A percentile compares a stretch with the other conserved stretches of the same genome.
Conservation (phyloP, 1,140 invertebrate genomes). For the Colletes gigas region DNA sequence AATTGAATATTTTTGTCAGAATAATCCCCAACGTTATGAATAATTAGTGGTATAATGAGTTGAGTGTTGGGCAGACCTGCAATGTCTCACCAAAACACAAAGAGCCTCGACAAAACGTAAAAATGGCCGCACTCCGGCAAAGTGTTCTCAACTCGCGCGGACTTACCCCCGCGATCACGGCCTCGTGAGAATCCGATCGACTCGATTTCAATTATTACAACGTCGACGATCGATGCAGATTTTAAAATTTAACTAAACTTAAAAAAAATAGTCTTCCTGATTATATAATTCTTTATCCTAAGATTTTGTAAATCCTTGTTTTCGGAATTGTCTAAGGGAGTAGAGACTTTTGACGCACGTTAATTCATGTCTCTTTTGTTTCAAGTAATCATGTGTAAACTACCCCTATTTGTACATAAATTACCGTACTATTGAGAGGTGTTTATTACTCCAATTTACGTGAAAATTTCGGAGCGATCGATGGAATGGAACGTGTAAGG, state of each 20-base stretch:
- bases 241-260: too few relatives aligned
- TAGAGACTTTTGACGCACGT: background rate
- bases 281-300: too few relatives aligned
- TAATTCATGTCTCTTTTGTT: background rate
- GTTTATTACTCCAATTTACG: too few relatives aligned
- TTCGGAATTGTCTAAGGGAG: background rate
- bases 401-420: too few relatives aligned
- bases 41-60: constrained; percentile 82
- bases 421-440: too few relatives aligned
- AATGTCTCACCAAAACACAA: constrained; percentile 78
- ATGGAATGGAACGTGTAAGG: too few relatives aligned
- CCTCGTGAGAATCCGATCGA: background rate
- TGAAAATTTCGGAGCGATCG: background rate
- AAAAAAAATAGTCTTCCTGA: too few relatives aligned
- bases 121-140: constrained; percentile 68
- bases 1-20: constrained; percentile 75
- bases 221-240: too few relatives aligned
- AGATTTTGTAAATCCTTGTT: too few relatives aligned
- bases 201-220: too few relatives aligned
- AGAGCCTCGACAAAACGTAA: constrained; percentile 73
- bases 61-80: constrained; percentile 79
- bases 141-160: constrained; percentile 75
- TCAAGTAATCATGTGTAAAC: too few relatives aligned
- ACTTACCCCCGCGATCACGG: background rate
- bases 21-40: constrained; percentile 77